Evolutionary conservation across 1,140 invertebrate genomes (phyloP).

Genomic region (Lysiphlebus fabarum): DNA sequence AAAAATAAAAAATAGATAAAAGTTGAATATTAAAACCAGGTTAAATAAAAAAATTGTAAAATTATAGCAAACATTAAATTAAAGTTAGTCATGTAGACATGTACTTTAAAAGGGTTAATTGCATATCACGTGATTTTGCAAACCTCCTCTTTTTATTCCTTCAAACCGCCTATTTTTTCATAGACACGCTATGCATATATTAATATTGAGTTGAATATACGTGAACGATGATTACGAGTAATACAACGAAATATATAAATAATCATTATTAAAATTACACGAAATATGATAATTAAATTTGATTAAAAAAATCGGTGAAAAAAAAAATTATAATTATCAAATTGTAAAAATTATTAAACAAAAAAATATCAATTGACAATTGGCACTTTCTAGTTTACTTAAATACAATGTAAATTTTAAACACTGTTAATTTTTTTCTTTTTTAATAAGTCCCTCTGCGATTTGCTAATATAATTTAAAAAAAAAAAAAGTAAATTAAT

Average conservation of each 20-base stretch:
- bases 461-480: neutral
- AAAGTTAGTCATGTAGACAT: constrained; percentile 16
- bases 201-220: constrained; percentile 14
- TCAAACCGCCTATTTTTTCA: neutral
- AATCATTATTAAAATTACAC: constrained; percentile 15
- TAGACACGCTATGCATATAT: constrained; percentile 17
- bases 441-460: no score
- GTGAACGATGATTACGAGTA: constrained; percentile 6
- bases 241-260: constrained; percentile 14
- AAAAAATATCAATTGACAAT: no score
- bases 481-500: constrained; percentile 10
- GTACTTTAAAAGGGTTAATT: constrained; percentile 16
- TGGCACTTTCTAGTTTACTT: no score
- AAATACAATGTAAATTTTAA: no score
- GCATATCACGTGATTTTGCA: constrained; percentile 12
- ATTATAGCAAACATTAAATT: constrained; percentile 13
- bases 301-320: neutral
- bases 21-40: neutral
- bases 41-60: no score
- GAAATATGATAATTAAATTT: neutral
- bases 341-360: no score
- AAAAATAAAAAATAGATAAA: neutral
- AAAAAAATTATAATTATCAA: no score
- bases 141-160: constrained; percentile 4
- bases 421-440: no score